A percentile compares a stretch with the other conserved stretches of the same genome.
phyloP scores from a whole-genome alignment of 2,888 invertebrate species.

The Octodonta nipae region DNA sequence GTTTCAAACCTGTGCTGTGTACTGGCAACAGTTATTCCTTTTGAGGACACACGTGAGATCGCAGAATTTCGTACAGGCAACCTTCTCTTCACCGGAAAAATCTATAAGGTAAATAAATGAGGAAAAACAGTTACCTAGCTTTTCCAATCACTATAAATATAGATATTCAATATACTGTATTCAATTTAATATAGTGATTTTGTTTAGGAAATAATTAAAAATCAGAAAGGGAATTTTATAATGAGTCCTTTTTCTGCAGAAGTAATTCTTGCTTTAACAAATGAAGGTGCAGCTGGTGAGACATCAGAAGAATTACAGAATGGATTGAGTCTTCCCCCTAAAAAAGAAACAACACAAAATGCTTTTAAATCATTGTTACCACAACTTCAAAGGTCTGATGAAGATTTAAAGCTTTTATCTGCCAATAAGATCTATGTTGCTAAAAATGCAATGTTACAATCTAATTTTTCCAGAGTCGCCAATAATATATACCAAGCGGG shows the following conservation, averaged over 20 bases:
- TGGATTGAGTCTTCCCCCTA: conserved; percentile 12
- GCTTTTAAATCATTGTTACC: conserved; percentile 10
- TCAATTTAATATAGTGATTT: not conserved
- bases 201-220: conserved; percentile 17
- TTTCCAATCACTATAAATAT: too few species aligned
- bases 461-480: conserved; percentile 43
- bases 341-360: conserved; percentile 12
- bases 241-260: conserved; percentile 24
- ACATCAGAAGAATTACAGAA: conserved; percentile 20
- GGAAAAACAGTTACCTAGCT: too few species aligned
- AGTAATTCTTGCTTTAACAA: conserved; percentile 21
- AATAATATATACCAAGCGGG: conserved; percentile 19
- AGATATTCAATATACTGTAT: not conserved
- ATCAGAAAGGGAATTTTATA: conserved; percentile 17
- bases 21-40: too few species aligned
- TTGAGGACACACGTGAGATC: too few species aligned
- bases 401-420: conserved; percentile 15
- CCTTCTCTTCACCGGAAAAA: too few species aligned
- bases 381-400: conserved; percentile 10
- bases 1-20: too few species aligned
- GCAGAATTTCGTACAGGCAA: too few species aligned
- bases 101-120: too few species aligned
- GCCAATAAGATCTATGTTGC: conserved; percentile 48
- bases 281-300: conserved; percentile 21
- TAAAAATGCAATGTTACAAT: conserved; percentile 37